A percentile compares a stretch with the other conserved stretches of the same genome.
phyloP scores from a whole-genome alignment of 2,888 invertebrate genomes.

The Cremastobaeus sp. region DNA sequence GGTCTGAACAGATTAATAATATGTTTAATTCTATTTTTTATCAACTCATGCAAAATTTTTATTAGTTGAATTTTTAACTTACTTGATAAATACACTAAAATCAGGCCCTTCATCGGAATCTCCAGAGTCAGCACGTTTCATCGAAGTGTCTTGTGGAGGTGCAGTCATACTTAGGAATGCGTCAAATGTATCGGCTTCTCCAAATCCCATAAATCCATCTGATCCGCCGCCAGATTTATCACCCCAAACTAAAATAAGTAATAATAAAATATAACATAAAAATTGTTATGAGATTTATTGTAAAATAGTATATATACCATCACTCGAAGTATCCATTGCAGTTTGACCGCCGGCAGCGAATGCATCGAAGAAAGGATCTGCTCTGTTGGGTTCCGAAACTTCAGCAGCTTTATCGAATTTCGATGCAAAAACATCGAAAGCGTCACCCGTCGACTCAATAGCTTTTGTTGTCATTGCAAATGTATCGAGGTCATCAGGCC shows the following conservation, averaged over 20 bases:
- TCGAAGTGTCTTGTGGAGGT: constrained; percentile 84
- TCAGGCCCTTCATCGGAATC: constrained; percentile 89
- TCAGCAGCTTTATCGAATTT: constrained; percentile 88
- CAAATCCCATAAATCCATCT: constrained; percentile 80
- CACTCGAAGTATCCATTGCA: constrained; percentile 77
- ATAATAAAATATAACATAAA: background rate
- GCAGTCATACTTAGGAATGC: constrained; percentile 89
- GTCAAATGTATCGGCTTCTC: constrained; percentile 86
- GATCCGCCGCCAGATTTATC: constrained; percentile 73
- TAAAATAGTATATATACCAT: constrained; percentile 66
- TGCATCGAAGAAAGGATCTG: constrained; percentile 80
- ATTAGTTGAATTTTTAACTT: constrained; percentile 58
- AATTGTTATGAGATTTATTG: background rate
- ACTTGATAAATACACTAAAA: constrained; percentile 90
- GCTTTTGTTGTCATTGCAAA: constrained; percentile 68
- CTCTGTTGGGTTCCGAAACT: constrained; percentile 75
- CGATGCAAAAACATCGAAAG: constrained; percentile 92
- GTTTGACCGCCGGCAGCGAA: constrained; percentile 76
- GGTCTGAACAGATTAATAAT: constrained; percentile 72
- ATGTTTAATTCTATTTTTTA: background rate
- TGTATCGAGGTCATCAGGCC: constrained; percentile 67
- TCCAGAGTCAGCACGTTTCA: constrained; percentile 83
- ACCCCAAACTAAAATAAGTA: constrained; percentile 76
- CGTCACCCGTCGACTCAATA: constrained; percentile 79
- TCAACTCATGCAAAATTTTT: background rate